Evolutionary conservation across 2,888 invertebrate species (phyloP), one percentile per base, ranked within the genome.

Genomic region (Standfussiana lucernea): DNA sequence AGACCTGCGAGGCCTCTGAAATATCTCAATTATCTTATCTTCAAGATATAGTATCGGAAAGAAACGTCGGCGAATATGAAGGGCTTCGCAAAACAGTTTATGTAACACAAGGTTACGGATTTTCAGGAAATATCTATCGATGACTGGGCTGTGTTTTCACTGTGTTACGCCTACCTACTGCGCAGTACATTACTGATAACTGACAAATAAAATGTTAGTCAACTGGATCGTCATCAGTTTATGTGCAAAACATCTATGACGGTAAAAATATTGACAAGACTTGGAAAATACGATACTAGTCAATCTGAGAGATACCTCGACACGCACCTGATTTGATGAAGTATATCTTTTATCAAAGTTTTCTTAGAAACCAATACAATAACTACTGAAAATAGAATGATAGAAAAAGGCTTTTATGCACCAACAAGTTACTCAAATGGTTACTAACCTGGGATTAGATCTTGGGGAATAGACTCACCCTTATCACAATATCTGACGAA

Each of bases 21-120:
- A 45, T 80, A 59, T 80, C 42, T 59, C 28, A 3, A 32, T n/a
- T 45, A 50, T 81, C 76, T 76, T 81, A 80, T 80, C 76, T 47
- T 1, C 18, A 28, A 21, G 42, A 56, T 50, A 81, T 13, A 50
- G 8, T 65, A 80, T 80, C 81, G 28, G n/a, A 59, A 62, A 74
- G 8, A 37, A 67, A 35, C 64, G 40, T 68, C 56, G 64, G 47
- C 53, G 11, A 75, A 68, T 35, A 64, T 21, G 11, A 40, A 47
- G 64, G 80, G 75, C 56, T 75, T 64, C 75, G 67, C 75, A 35
- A 61, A 64, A 42, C 10, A 7, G 64, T 50, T 59, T 50, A 56
- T 35, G 35, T 72, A 66, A 67, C 37, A 21, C 75, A 68, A 79
- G 74, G 61, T 3, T 32, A 10, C 28, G 15, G 15, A 2, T 42